phyloP scores from a whole-genome alignment of 2,113 vertebrate genomes.

The Microtus oregoni region DNA sequence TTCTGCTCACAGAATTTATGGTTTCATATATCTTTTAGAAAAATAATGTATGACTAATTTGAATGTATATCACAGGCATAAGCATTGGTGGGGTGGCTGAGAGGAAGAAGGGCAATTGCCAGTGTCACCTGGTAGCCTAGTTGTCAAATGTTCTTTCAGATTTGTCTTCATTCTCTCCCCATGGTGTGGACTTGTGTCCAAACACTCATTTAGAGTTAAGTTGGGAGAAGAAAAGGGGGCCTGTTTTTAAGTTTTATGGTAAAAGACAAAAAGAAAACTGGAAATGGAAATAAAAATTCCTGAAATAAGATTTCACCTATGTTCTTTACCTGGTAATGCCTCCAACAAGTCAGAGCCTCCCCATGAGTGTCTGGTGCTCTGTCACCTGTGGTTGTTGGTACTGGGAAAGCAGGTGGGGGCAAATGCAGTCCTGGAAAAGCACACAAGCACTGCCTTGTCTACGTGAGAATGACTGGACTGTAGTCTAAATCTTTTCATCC shows the following conservation, averaged over 20 bases:
- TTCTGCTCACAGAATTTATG: conserved; percentile 58
- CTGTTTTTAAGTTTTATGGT: conserved; percentile 36
- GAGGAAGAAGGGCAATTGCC: neutral
- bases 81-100: neutral
- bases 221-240: neutral
- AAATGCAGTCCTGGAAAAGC: neutral
- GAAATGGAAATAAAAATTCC: conserved; percentile 58
- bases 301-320: neutral
- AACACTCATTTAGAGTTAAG: conserved; percentile 32
- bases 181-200: neutral
- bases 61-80: conserved; percentile 16
- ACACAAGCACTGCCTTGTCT: neutral
- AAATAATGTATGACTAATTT: neutral
- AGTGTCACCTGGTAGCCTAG: neutral
- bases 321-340: neutral
- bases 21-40: neutral
- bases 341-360: neutral
- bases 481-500: neutral
- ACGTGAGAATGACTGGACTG: neutral
- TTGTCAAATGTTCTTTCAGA: neutral
- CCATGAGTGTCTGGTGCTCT: neutral
- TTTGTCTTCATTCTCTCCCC: conserved; percentile 23
- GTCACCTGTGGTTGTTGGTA: neutral
- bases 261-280: conserved; percentile 35
- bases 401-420: neutral